Evolutionary conservation across 2,797 vertebrate genomes (phyloP), one percentile per base, ranked within the genome.

Genomic region (Semotilus atromaculatus): DNA sequence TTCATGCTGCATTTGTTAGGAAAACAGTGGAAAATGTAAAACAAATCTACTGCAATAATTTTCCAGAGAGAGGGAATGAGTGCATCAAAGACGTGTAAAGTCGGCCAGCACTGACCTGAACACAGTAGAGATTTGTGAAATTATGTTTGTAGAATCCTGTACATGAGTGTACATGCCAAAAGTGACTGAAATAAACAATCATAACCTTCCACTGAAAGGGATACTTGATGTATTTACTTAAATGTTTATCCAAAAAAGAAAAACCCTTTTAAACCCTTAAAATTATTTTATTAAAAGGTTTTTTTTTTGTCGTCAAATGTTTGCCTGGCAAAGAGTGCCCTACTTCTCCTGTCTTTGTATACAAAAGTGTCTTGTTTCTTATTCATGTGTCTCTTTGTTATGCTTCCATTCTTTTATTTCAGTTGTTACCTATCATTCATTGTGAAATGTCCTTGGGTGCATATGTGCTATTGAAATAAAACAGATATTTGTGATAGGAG

Each of bases 391-490:
- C 26, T 73, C 21, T 60, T 75, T 76, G 23, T 26, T 77, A 19
- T 29, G 38, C 38, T 31, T 79, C 19, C 7, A 16, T 36, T 82
- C 3, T 66, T 62, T 38, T 18, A 10, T 53, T 80, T 55, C 9
- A 64, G 43, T 73, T 72, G 68, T 73, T 73, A 21, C 23, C 55
- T 51, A 36, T 23, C 45, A 53, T 66, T n/a, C 18, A 83, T 31
- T 21, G 9, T 45, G 40, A 64, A 79, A 18, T 66, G 58, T 29
- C 9, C 38, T 64, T 78, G 76, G 58, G 26, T 7, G 31, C 38
- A 45, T 14, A 64, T n/a, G 60, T 21, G 60, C 40, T 23, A 14
- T 31, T 79, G 77, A 31, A 29, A 79, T 34, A 48, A 31, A 77
- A 19, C 4, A 43, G 13, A n/a, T 31, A 48, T 66, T 34, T 64